These are phyloP conservation scores for Biston betularia DNA, from an alignment of 2,888 invertebrate genomes.

Conservation along the genomic window DNA sequence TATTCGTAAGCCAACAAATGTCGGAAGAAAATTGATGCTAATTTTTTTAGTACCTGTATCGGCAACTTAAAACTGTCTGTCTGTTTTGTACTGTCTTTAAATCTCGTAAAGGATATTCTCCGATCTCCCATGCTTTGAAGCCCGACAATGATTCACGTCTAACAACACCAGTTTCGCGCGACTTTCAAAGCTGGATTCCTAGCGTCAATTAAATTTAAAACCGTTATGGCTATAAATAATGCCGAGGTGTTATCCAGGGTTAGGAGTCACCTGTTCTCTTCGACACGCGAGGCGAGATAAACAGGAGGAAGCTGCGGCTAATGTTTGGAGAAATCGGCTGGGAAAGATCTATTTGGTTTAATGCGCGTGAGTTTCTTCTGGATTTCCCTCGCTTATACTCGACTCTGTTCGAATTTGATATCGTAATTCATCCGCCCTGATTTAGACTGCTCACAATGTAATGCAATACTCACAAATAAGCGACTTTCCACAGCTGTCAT, in stretches of 20 bases:
- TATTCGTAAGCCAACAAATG: no score
- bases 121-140: slow-evolving; percentile 27
- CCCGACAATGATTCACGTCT: slow-evolving; percentile 39
- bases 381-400: background rate
- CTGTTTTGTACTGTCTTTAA: no score
- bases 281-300: slow-evolving; percentile 41
- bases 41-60: background rate
- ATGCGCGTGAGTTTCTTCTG: slow-evolving; percentile 13
- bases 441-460: slow-evolving; percentile 7
- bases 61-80: background rate
- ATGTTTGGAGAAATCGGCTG: slow-evolving; percentile 26
- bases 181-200: slow-evolving; percentile 46
- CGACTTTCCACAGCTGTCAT: slow-evolving; percentile 33
- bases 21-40: background rate
- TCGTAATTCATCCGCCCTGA: slow-evolving; percentile 6
- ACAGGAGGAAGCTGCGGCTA: slow-evolving; percentile 25
- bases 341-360: slow-evolving; percentile 35
- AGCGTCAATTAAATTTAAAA: slow-evolving; percentile 50
- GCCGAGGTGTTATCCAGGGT: slow-evolving; percentile 37
- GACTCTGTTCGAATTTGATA: background rate
- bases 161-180: slow-evolving; percentile 47
- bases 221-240: slow-evolving; percentile 49
- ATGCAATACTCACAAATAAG: slow-evolving; percentile 33
- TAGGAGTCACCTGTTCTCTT: slow-evolving; percentile 37
- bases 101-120: slow-evolving; percentile 16